These are phyloP conservation scores for Odontophorus gujanensis DNA, from an alignment of 2,113 vertebrate genomes.

Conservation along the genomic window DNA sequence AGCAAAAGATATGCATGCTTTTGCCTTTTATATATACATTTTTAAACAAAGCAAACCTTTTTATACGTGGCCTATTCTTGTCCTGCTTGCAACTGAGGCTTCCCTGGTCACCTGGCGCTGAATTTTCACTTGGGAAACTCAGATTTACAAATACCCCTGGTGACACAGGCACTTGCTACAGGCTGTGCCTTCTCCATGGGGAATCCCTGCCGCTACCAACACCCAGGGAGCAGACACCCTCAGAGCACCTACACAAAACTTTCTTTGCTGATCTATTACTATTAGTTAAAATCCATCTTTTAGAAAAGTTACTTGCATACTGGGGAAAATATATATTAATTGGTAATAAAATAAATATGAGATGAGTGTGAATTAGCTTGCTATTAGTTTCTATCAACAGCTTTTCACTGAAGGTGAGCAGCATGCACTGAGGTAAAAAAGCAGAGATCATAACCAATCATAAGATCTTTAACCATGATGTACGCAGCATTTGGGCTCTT, in stretches of 20 bases:
- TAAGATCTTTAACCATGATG: neutral
- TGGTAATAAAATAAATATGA: neutral
- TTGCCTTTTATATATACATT: neutral
- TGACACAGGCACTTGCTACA: too few relatives aligned
- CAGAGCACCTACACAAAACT: neutral
- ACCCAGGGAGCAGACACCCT: neutral
- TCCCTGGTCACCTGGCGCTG: rapidly evolving
- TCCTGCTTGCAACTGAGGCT: rapidly evolving
- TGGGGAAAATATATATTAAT: neutral
- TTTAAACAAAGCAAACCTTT: neutral
- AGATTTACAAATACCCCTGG: neutral
- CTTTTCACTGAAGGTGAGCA: neutral
- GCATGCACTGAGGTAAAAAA: neutral
- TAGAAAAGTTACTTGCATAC: neutral
- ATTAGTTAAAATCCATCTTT: neutral
- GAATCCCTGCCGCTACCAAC: rapidly evolving
- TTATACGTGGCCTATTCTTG: rapidly evolving
- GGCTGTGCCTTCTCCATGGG: rapidly evolving
- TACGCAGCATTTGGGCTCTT: neutral
- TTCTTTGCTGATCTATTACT: neutral
- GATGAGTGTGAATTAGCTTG: neutral
- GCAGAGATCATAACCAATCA: neutral
- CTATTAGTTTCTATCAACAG: neutral
- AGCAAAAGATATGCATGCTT: neutral
- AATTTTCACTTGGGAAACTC: too few relatives aligned